Percentiles rank a stretch among this genome's conserved stretches.
phyloP scores from a whole-genome alignment of 1,140 invertebrate genomes.

The Carcinoscorpius rotundicauda region DNA sequence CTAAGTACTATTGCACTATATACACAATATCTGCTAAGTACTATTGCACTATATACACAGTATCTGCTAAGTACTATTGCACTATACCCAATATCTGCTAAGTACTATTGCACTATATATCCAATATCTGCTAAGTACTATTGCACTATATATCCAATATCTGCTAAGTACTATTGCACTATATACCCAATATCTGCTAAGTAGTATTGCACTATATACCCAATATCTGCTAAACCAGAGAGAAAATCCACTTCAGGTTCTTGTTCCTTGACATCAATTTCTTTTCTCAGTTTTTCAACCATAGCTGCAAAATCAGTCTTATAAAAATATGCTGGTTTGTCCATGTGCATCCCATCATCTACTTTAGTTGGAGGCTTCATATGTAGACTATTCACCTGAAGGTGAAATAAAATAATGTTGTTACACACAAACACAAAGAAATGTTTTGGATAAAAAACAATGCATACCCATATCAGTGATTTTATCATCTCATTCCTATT shows the following conservation, averaged over 20 bases:
- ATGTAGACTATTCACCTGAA: background rate
- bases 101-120: no score
- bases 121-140: no score
- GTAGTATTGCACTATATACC: slow-evolving; percentile 1
- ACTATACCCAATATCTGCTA: no score
- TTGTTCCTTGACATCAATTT: slow-evolving; percentile 17
- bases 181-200: no score
- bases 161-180: no score
- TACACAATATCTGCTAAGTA: no score
- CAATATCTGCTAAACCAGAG: slow-evolving; percentile 16
- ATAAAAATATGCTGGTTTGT: slow-evolving; percentile 21
- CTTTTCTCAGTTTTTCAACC: slow-evolving; percentile 23
- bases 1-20: no score
- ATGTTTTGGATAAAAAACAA: slow-evolving; percentile 16
- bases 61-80: no score
- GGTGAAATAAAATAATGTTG: background rate
- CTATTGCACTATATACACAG: no score
- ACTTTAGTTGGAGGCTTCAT: slow-evolving; percentile 1
- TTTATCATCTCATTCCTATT: slow-evolving; percentile 3
- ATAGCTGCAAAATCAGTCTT: slow-evolving; percentile 26
- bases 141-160: no score
- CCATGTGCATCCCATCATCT: slow-evolving; percentile 8
- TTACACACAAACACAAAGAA: background rate
- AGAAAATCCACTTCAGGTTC: slow-evolving; percentile 14
- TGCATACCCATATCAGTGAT: slow-evolving; percentile 8